Conservation (phyloP, 1,140 invertebrate species). For the Magallana ariakensis region DNA sequence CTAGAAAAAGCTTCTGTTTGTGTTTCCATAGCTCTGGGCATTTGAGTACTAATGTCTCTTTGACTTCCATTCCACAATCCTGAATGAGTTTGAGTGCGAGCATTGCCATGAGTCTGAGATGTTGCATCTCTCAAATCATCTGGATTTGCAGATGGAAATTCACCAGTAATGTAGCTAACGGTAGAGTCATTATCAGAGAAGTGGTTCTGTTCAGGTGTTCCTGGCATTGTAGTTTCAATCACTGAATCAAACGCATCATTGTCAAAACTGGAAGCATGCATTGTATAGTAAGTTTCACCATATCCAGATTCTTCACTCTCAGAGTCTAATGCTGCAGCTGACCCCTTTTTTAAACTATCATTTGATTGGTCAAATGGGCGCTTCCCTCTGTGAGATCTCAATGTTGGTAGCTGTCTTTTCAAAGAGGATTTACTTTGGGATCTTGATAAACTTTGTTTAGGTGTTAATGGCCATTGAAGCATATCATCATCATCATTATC, state of each 20-base stretch:
- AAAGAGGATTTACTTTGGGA: slow-evolving; percentile 57
- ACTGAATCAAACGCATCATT: slow-evolving; percentile 71
- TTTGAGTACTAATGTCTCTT: slow-evolving; percentile 53
- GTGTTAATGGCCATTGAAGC: slow-evolving; percentile 54
- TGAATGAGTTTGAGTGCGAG: slow-evolving; percentile 72
- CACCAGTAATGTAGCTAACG: slow-evolving; percentile 70
- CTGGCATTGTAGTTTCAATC: slow-evolving; percentile 66
- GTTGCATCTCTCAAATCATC: slow-evolving; percentile 67
- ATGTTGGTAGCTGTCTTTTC: slow-evolving; percentile 55
- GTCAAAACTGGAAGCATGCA: slow-evolving; percentile 77
- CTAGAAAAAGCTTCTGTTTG: slow-evolving; percentile 63
- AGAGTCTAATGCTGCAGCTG: slow-evolving; percentile 68
- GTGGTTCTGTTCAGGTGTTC: slow-evolving; percentile 63
- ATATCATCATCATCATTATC: slow-evolving; percentile 44
- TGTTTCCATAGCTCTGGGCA: slow-evolving; percentile 62
- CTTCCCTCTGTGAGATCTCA: slow-evolving; percentile 46
- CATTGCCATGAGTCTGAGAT: slow-evolving; percentile 74
- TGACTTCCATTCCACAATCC: slow-evolving; percentile 57
- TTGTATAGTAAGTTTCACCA: slow-evolving; percentile 76
- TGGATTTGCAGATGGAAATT: slow-evolving; percentile 69
- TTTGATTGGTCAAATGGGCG: slow-evolving; percentile 58
- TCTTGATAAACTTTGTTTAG: slow-evolving; percentile 50
- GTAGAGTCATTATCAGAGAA: slow-evolving; percentile 75
- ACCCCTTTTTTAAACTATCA: slow-evolving; percentile 69
- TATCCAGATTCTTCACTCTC: slow-evolving; percentile 78